Percentiles rank a stretch among this genome's conserved stretches.
Conservation (phyloP, 2,888 invertebrate genomes). For the Polymixis lichenea region DNA sequence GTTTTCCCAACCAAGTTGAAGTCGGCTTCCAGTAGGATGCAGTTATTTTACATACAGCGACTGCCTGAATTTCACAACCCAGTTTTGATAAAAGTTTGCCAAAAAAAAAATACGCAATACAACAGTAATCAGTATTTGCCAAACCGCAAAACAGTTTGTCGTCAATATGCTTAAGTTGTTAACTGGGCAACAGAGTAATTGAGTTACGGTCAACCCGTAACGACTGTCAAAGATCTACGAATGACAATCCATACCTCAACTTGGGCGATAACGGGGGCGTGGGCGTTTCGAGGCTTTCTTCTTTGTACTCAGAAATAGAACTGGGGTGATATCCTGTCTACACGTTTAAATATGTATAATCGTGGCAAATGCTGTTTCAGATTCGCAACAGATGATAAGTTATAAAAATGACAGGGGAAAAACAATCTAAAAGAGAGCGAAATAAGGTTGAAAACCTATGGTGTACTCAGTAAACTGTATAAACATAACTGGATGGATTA, state of each 20-base stretch:
- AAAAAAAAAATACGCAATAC: background rate
- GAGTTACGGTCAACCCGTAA: background rate
- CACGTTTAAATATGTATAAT: too few relatives aligned
- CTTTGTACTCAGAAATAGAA: too few relatives aligned
- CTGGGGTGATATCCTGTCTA: too few relatives aligned
- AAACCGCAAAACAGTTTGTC: background rate
- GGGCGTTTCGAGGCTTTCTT: too few relatives aligned
- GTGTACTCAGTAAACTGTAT: background rate
- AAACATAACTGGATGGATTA: background rate
- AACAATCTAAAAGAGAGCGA: too few relatives aligned
- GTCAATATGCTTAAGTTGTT: too few relatives aligned
- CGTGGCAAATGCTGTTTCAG: too few relatives aligned
- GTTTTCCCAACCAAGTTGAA: too few relatives aligned
- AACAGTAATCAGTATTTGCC: background rate
- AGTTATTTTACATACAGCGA: background rate
- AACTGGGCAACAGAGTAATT: background rate
- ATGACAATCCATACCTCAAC: background rate
- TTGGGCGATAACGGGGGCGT: too few relatives aligned
- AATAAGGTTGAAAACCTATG: too few relatives aligned
- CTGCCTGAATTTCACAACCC: background rate
- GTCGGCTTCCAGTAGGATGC: background rate
- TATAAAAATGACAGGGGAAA: too few relatives aligned
- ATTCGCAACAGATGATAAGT: too few relatives aligned
- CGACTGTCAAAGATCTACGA: background rate
- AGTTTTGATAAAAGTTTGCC: background rate